Evolutionary conservation across 2,113 vertebrate genomes (phyloP).

Genomic region (Microcebus tavaratra): DNA sequence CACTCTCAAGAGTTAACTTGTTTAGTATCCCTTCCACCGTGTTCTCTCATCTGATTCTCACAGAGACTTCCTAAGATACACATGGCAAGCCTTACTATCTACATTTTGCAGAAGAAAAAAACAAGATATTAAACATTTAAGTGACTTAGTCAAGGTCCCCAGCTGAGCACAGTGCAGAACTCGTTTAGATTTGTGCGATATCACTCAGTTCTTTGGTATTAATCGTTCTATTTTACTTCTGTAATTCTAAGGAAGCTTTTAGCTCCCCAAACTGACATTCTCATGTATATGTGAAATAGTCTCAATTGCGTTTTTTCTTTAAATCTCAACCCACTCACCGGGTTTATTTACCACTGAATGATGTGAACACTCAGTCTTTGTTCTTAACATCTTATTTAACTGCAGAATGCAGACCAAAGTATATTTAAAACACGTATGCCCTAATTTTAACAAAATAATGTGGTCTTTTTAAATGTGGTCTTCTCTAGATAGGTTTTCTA

Average conservation of each 20-base stretch:
- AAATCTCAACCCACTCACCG: background rate
- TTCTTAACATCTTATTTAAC: background rate
- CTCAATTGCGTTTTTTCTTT: slow-evolving; percentile 32
- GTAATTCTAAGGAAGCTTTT: background rate
- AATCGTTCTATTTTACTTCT: background rate
- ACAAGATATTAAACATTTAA: background rate
- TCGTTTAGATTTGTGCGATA: background rate
- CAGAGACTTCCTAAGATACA: slow-evolving; percentile 34
- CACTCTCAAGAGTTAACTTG: slow-evolving; percentile 19
- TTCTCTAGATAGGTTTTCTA: slow-evolving; percentile 16
- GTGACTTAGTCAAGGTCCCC: background rate
- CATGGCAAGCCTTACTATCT: slow-evolving; percentile 2
- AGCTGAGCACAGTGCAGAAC: background rate
- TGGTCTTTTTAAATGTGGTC: background rate
- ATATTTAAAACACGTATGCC: background rate
- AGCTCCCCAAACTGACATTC: background rate
- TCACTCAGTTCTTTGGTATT: background rate
- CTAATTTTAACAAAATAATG: background rate
- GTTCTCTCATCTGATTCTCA: slow-evolving; percentile 40
- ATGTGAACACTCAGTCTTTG: background rate
- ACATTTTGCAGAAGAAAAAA: slow-evolving; percentile 15
- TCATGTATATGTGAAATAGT: background rate
- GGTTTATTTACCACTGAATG: background rate
- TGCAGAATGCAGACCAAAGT: background rate
- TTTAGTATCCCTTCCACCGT: background rate